These are phyloP conservation scores for Rhodinocichla rosea DNA, from an alignment of 2,113 vertebrate genomes.

Conservation along the genomic window DNA sequence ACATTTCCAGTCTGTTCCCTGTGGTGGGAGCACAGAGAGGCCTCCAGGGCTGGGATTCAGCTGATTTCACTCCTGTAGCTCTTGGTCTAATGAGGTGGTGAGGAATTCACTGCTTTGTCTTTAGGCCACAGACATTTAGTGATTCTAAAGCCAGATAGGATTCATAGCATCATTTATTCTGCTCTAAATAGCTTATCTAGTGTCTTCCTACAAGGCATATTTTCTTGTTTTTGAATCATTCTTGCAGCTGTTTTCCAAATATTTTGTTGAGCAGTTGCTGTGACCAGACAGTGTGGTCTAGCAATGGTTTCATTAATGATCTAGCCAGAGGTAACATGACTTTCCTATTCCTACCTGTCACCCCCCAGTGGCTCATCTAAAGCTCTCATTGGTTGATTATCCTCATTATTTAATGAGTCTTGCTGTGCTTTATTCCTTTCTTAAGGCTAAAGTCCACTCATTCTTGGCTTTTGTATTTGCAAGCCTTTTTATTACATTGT, in stretches of 20 bases:
- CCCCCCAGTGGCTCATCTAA: not conserved
- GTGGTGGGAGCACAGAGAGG: not conserved
- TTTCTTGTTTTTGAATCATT: not conserved
- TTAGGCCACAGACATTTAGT: slow-evolving; percentile 10
- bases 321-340: slow-evolving; percentile 16
- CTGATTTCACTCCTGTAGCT: not conserved
- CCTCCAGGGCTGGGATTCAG: slow-evolving; percentile 17
- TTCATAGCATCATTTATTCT: slow-evolving; percentile 33
- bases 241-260: not conserved
- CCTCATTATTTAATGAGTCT: not conserved
- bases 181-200: slow-evolving; percentile 43
- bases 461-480: not conserved
- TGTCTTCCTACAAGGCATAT: slow-evolving; percentile 21
- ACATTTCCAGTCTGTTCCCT: not conserved
- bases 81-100: slow-evolving; percentile 46
- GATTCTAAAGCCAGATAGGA: slow-evolving; percentile 44
- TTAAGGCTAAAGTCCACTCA: not conserved
- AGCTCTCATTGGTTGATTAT: not conserved
- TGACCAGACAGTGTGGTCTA: not conserved
- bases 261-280: not conserved
- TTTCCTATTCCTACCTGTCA: slow-evolving; percentile 23
- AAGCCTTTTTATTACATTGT: not conserved
- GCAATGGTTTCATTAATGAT: not conserved
- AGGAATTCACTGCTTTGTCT: slow-evolving; percentile 16
- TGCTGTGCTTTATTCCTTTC: not conserved